Evolutionary conservation across 2,797 vertebrate genomes (phyloP), one percentile per base, ranked within the genome.

Genomic region (Falco novaeseelandiae): DNA sequence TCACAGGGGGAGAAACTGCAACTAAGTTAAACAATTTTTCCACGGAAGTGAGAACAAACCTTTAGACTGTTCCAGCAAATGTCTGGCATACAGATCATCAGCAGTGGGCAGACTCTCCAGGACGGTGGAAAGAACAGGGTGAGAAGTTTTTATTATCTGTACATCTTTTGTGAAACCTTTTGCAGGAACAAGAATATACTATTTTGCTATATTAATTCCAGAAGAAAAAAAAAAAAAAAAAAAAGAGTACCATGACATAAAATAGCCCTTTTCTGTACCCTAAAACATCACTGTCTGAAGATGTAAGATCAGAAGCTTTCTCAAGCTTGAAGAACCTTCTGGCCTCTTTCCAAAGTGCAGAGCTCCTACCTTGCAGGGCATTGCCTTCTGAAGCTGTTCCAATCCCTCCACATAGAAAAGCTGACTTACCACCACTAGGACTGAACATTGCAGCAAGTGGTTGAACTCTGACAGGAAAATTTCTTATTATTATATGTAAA

Each of bases 351-450:
- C 66, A 78, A 94, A 92, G 36, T n/a, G 21, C 36, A 90, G n/a
- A 87, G 57, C 12, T 89, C 51, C 38, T 26, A 57, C 9, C 51
- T 83, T 71, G 29, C 25, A 80, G 29, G 27, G 34, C 4, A 26
- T 63, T 95, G 90, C 49, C 29, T 90, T 93, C 78, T 77, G 84
- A 91, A 95, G 59, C 29, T 83, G 14, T 85, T 95, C 57, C 11
- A 4, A 32, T 72, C 70, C 42, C 36, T 90, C 34, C 4, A 7
- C 51, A n/a, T 58, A 82, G 59, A 84, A 87, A 87, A 94, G 3
- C 29, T 89, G 66, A 83, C 40, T 86, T 90, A 83, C 17, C 54
- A 65, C 29, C 9, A 3, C 34, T 55, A 27, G 18, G 66, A 76
- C 38, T 59, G 87, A 94, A 82, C 36, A 55, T n/a, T 54, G 48